Percentiles rank a stretch among this genome's conserved stretches.
Evolutionary conservation across 2,113 vertebrate genomes (phyloP).

Genomic region (Ardeotis arabs): DNA sequence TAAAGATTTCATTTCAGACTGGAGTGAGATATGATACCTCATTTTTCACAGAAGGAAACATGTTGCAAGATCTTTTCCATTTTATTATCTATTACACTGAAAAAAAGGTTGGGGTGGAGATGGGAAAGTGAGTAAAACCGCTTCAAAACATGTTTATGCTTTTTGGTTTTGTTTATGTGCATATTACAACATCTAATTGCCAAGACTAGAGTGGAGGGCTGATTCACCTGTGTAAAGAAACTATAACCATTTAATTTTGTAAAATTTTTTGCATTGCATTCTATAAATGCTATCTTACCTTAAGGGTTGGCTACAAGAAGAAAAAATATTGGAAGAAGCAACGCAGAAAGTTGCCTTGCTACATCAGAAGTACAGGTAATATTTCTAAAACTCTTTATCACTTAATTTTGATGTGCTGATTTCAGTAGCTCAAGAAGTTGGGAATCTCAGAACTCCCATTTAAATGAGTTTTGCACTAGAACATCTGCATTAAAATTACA

Average conservation of each 20-base stretch:
- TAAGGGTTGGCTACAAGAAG: slow-evolving; percentile 96
- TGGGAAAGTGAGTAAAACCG: not conserved
- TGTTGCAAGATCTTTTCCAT: not conserved
- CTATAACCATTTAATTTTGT: not conserved
- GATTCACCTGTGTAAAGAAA: accelerated
- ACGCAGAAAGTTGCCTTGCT: slow-evolving; percentile 95
- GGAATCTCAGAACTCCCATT: not conserved
- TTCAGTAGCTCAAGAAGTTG: not conserved
- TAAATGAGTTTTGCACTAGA: not conserved
- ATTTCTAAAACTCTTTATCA: not conserved
- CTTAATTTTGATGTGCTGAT: not conserved
- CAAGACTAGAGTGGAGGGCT: not conserved
- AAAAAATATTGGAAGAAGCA: slow-evolving; percentile 92
- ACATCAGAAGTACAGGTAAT: slow-evolving; percentile 93
- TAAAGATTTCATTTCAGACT: not conserved
- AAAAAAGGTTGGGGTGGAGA: not conserved
- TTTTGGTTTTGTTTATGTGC: not conserved
- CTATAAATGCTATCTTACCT: slow-evolving; percentile 23
- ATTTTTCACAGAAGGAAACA: not conserved
- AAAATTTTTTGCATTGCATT: not conserved
- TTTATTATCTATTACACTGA: not conserved
- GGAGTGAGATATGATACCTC: not conserved
- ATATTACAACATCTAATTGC: not conserved
- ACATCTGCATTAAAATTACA: not conserved
- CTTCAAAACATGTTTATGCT: not conserved